Conservation (phyloP, 2,113 vertebrate genomes). For the Pelobates fuscus region DNA sequence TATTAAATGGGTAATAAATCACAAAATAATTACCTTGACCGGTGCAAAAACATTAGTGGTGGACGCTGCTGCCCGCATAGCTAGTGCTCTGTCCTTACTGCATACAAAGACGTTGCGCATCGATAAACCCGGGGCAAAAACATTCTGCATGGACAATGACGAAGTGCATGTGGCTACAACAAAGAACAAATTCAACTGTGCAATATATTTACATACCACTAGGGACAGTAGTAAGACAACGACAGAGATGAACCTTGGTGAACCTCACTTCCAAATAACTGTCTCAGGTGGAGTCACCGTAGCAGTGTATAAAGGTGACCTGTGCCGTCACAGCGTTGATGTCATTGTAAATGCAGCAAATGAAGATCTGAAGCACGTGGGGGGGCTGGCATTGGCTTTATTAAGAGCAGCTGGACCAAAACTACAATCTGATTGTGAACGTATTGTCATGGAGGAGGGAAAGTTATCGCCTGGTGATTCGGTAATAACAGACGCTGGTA, state of each 20-base stretch:
- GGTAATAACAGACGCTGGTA: slow-evolving; percentile 62
- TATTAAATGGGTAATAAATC: slow-evolving; percentile 59
- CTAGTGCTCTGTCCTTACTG: slow-evolving; percentile 57
- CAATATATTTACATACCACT: slow-evolving; percentile 67
- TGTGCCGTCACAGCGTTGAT: slow-evolving; percentile 65
- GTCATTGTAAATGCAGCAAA: slow-evolving; percentile 74
- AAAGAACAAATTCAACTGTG: slow-evolving; percentile 63
- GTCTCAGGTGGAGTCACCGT: slow-evolving; percentile 67
- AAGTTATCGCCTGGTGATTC: slow-evolving; percentile 56
- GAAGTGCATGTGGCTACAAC: slow-evolving; percentile 49
- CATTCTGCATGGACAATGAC: slow-evolving; percentile 68
- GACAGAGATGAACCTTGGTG: slow-evolving; percentile 20
- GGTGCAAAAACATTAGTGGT: slow-evolving; percentile 68
- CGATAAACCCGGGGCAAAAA: slow-evolving; percentile 69
- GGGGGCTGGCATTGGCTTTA: slow-evolving; percentile 68
- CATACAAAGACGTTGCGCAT: slow-evolving; percentile 57
- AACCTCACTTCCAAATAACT: slow-evolving; percentile 37
- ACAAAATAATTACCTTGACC: slow-evolving; percentile 64
- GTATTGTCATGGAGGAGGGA: slow-evolving; percentile 50
- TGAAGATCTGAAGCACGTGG: slow-evolving; percentile 56
- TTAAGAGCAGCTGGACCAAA: slow-evolving; percentile 69
- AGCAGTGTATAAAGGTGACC: slow-evolving; percentile 66
- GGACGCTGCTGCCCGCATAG: slow-evolving; percentile 47
- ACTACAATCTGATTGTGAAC: slow-evolving; percentile 69
- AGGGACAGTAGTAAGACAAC: slow-evolving; percentile 38